Base-by-base conservation (phyloP, 2,113 vertebrate species). In the Protobothrops flavoviridis region DNA sequence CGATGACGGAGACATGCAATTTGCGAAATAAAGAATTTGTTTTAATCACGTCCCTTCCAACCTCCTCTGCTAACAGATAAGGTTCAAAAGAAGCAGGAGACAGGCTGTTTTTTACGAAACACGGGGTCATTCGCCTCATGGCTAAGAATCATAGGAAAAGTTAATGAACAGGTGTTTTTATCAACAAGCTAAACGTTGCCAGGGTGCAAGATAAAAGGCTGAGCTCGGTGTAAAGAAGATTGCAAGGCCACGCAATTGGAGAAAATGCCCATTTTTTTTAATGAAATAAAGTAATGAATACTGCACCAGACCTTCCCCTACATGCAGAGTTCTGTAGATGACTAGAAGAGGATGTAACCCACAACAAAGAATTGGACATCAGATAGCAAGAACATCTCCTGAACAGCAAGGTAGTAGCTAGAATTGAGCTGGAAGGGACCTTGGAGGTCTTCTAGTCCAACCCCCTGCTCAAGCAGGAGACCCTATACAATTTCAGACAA, bases 121-220 rank as follows among this genome's bases (percentile, higher is more conserved):
- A 74, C 2, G 5, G 5, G n/a, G 2, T 39, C 1, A 0, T n/a
- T 15, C 5, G 33, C 29, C 2, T 33, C 5, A 69, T 15, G 29
- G 5, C 64, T 33, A 33, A 74, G 69, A 74, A 39, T 39, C n/a
- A 39, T 17, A 39, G n/a, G 69, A 74, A 20, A 74, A 20, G 1
- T 81, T 81, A 39, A 81, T 39, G 33, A 81, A 81, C 33, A 81
- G 69, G 33, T 39, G 64, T 69, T 64, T 64, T 29, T 61, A 39
- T 81, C 69, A 81, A 21, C 69, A 20, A 39, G 15, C 15, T 20
- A 3, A 81, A 39, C 3, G 1, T 81, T 81, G 33, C 33, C 69
- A 39, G 69, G 33, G 7, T 39, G 33, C 33, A 81, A 81, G 69
- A 81, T 81, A 81, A 81, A 17, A 81, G 2, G 6, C 17, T 39